phyloP scores from a whole-genome alignment of 2,797 vertebrate species.

The Muscicapa comitata region DNA sequence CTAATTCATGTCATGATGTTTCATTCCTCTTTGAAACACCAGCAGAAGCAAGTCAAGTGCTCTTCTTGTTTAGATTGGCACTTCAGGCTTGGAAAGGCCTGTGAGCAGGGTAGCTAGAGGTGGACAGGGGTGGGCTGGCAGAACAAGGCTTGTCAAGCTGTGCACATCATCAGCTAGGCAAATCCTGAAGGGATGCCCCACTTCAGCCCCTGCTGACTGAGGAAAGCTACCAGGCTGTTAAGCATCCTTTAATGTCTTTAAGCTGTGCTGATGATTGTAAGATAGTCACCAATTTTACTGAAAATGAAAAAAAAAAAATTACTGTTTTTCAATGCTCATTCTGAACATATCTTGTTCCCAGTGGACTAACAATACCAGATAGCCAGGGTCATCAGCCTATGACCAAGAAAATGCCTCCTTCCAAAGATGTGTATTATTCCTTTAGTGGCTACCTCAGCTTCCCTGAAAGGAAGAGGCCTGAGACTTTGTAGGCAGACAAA shows the following conservation, averaged over 20 bases:
- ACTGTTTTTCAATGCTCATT: neutral
- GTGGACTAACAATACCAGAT: neutral
- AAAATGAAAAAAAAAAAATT: neutral
- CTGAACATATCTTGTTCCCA: neutral
- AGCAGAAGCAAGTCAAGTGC: neutral
- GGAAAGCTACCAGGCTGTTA: neutral
- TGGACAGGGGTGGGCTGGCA: neutral
- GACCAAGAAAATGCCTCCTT: neutral
- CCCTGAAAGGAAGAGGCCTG: neutral
- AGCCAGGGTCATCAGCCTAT: neutral
- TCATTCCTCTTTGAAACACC: neutral
- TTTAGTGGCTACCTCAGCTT: neutral
- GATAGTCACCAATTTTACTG: neutral
- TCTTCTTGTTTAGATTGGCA: neutral
- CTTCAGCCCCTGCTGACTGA: neutral
- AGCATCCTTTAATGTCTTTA: neutral
- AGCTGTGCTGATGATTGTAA: neutral
- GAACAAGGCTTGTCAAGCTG: neutral
- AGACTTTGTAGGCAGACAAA: neutral
- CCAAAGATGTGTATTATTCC: neutral
- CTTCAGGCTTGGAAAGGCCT: neutral
- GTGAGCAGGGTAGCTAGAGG: neutral
- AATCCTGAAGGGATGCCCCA: neutral
- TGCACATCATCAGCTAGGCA: neutral
- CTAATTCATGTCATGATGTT: neutral